Conservation (phyloP, 2,797 vertebrate species). For the Lacerta agilis region DNA sequence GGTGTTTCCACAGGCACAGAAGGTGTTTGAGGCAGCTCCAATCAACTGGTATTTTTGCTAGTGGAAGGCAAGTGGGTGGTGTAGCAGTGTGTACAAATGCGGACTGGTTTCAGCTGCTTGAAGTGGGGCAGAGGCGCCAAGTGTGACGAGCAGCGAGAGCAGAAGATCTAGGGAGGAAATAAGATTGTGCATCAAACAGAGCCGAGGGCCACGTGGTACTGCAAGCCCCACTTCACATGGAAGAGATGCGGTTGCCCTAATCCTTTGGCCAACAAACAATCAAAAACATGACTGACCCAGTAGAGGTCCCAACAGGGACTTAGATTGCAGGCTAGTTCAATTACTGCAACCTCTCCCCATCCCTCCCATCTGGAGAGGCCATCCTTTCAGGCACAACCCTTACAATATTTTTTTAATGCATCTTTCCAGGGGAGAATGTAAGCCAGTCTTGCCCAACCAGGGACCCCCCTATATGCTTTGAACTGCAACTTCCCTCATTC, state of each 20-base stretch:
- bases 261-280: background rate
- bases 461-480: background rate
- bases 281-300: background rate
- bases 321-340: no score
- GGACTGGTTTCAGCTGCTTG: slow-evolving; percentile 65
- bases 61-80: slow-evolving; percentile 47
- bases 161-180: slow-evolving; percentile 75
- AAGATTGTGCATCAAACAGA: background rate
- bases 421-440: background rate
- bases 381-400: background rate
- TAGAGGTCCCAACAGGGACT: background rate
- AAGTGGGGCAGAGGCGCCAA: slow-evolving; percentile 60
- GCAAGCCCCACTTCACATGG: background rate
- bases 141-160: slow-evolving; percentile 74
- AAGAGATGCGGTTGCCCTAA: background rate
- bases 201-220: accelerated
- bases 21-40: slow-evolving; percentile 1
- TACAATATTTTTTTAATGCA: background rate
- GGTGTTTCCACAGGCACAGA: background rate
- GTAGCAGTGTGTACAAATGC: slow-evolving; percentile 73
- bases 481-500: background rate
- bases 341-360: background rate
- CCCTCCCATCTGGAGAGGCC: background rate
- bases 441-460: background rate
- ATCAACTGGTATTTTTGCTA: background rate